Conservation (phyloP, 2,888 invertebrate genomes). For the Agrotis segetum region DNA sequence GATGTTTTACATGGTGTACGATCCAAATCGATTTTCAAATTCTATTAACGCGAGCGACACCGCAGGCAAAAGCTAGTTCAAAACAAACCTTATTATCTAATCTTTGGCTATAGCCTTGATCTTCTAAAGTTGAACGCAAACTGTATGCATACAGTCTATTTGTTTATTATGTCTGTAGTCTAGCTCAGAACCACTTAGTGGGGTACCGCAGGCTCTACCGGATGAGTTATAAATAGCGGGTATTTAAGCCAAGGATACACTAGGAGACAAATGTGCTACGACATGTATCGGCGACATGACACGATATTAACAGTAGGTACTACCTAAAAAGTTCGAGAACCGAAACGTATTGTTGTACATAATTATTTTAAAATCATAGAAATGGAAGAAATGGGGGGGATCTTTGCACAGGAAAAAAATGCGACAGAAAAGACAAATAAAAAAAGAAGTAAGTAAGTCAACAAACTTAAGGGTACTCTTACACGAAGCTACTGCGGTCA, state of each 20-base stretch:
- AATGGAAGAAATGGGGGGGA: no score
- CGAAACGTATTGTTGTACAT: no score
- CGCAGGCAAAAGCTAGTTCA: neutral
- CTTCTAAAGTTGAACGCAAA: neutral
- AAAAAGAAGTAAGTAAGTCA: neutral
- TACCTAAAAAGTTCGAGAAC: no score
- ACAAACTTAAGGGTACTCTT: neutral
- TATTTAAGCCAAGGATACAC: neutral
- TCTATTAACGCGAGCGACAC: no score
- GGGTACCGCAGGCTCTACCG: slow-evolving; percentile 14
- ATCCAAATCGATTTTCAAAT: no score
- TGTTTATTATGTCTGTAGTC: slow-evolving; percentile 8
- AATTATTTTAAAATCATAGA: no score
- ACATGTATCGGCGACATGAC: no score
- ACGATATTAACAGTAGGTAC: no score
- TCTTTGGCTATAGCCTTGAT: neutral
- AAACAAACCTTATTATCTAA: neutral
- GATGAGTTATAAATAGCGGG: slow-evolving; percentile 25
- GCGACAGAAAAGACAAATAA: no score
- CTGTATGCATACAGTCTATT: neutral
- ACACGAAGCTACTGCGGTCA: neutral
- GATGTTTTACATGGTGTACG: no score
- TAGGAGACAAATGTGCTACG: no score
- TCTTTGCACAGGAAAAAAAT: no score
- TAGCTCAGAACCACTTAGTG: slow-evolving; percentile 30